phyloP scores from a whole-genome alignment of 2,113 vertebrate species.

The Centropus bengalensis region DNA sequence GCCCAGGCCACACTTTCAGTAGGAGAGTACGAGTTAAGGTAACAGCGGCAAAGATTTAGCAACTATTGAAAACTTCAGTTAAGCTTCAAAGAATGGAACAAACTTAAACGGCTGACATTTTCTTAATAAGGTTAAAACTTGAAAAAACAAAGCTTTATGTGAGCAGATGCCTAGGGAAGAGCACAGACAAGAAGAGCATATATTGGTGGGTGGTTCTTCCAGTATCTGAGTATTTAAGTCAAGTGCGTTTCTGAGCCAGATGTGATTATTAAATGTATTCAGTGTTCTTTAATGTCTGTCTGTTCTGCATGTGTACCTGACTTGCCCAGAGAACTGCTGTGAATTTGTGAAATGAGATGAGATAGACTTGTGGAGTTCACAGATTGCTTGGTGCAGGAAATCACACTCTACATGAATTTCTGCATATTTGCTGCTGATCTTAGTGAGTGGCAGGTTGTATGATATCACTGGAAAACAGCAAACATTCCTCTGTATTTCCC shows the following conservation, averaged over 20 bases:
- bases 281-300: background rate
- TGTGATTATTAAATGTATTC: background rate
- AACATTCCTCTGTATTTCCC: background rate
- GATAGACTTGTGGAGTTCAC: background rate
- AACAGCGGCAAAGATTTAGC: background rate
- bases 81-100: background rate
- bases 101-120: background rate
- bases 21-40: background rate
- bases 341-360: background rate
- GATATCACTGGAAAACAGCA: background rate
- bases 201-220: background rate
- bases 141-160: background rate
- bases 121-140: background rate
- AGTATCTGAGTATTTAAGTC: background rate
- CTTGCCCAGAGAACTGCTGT: background rate
- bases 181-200: background rate
- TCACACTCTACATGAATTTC: background rate
- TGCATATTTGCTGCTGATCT: background rate
- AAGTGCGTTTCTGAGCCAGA: background rate
- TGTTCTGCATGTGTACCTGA: background rate
- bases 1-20: rapidly evolving
- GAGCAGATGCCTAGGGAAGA: background rate
- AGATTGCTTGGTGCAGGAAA: background rate
- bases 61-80: background rate
- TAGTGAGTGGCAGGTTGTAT: background rate